phyloP scores from a whole-genome alignment of 1,140 invertebrate genomes.

The Drosophila setifemur region DNA sequence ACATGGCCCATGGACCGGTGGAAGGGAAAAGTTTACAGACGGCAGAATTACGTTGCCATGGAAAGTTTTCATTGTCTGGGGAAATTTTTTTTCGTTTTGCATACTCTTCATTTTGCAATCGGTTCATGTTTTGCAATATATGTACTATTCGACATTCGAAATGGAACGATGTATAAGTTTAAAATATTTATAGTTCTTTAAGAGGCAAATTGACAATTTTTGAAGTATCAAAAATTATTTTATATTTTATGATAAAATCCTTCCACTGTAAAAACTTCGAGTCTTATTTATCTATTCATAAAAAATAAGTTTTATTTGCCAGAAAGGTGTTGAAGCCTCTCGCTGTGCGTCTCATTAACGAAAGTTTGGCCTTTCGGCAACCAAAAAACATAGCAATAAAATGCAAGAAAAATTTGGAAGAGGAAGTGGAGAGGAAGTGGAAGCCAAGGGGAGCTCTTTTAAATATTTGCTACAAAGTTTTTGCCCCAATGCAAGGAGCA shows the following conservation, averaged over 20 bases:
- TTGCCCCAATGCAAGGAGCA: slow-evolving; percentile 36
- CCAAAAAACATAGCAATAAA: slow-evolving; percentile 23
- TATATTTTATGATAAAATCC: too few species aligned
- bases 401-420: slow-evolving; percentile 11
- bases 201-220: too few species aligned
- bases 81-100: slow-evolving; percentile 22
- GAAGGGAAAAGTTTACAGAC: slow-evolving; percentile 61
- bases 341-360: slow-evolving; percentile 19
- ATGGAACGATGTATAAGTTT: too few species aligned
- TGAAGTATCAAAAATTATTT: too few species aligned
- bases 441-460: slow-evolving; percentile 36
- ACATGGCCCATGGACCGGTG: not conserved
- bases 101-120: slow-evolving; percentile 4
- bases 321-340: slow-evolving; percentile 12
- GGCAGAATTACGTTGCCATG: slow-evolving; percentile 53
- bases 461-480: slow-evolving; percentile 68
- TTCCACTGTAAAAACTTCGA: too few species aligned
- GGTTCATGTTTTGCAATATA: too few species aligned
- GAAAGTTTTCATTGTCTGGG: slow-evolving; percentile 47
- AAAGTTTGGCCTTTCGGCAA: slow-evolving; percentile 26
- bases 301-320: not conserved
- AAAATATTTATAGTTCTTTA: too few species aligned
- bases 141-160: too few species aligned
- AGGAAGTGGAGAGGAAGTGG: not conserved
- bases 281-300: too few species aligned